Evolutionary conservation across 2,113 vertebrate genomes (phyloP).

Genomic region (Arothron firmamentum): DNA sequence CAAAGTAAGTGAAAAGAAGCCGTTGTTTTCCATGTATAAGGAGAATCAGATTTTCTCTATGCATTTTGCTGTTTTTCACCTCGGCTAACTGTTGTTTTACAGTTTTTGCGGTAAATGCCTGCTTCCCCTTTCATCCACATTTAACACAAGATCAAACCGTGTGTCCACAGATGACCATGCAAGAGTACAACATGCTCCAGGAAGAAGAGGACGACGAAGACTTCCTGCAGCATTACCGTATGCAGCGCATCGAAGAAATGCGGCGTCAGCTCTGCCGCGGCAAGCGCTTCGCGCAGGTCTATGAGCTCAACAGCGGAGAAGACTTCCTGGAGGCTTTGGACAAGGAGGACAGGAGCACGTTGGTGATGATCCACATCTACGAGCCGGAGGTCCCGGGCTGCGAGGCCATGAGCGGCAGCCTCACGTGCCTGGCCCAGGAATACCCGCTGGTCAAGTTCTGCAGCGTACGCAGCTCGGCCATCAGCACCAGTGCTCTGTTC

Average conservation of each 20-base stretch:
- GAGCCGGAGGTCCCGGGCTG: conserved; percentile 85
- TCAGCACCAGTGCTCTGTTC: conserved; percentile 89
- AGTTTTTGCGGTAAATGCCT: neutral
- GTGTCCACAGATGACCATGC: conserved; percentile 81
- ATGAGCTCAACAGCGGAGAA: conserved; percentile 84
- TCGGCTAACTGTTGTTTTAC: neutral
- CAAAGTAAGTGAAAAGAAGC: conserved; percentile 74
- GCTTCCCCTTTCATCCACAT: neutral
- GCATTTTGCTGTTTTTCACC: neutral
- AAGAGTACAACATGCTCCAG: conserved; percentile 84
- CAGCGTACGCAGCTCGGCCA: conserved; percentile 84
- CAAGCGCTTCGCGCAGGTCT: conserved; percentile 81
- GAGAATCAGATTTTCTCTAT: neutral
- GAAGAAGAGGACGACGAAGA: conserved; percentile 85
- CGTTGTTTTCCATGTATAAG: conserved; percentile 27
- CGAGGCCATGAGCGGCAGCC: conserved; percentile 89
- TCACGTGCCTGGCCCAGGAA: conserved; percentile 90
- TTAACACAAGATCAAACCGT: neutral
- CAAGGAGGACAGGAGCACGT: conserved; percentile 84
- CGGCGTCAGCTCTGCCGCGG: conserved; percentile 69
- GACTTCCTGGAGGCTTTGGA: conserved; percentile 91
- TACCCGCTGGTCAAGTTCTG: conserved; percentile 93
- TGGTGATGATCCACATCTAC: conserved; percentile 94
- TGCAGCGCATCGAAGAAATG: conserved; percentile 93
- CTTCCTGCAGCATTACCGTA: conserved; percentile 92